Conservation (phyloP, 2,113 vertebrate genomes). For the Verasper variegatus region DNA sequence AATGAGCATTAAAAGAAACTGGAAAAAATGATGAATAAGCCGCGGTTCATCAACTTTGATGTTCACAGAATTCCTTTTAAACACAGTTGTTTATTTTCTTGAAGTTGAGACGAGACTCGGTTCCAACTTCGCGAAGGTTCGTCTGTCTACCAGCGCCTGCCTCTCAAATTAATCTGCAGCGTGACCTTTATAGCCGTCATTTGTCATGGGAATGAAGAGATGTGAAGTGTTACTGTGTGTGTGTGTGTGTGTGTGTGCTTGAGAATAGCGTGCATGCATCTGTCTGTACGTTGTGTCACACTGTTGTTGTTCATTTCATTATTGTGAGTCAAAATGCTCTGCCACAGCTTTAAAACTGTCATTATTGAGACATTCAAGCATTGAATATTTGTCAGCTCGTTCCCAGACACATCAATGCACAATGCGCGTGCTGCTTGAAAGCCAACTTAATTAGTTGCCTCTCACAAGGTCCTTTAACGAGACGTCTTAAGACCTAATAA, state of each 20-base stretch:
- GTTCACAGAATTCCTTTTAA: no score
- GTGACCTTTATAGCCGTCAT: conserved; percentile 60
- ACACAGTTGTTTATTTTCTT: background rate
- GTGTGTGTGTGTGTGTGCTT: background rate
- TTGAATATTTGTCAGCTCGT: conserved; percentile 65
- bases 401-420: conserved; percentile 66
- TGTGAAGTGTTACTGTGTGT: conserved; percentile 8
- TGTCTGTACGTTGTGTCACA: background rate
- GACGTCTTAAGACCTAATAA: conserved; percentile 69
- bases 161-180: conserved; percentile 47
- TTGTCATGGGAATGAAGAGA: conserved; percentile 40
- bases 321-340: conserved; percentile 20
- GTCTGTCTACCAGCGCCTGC: conserved; percentile 6
- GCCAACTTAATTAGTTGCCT: conserved; percentile 77
- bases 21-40: background rate
- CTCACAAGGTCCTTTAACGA: conserved; percentile 66
- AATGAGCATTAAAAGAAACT: conserved; percentile 1
- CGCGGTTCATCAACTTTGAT: no score
- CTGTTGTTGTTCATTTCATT: conserved; percentile 19
- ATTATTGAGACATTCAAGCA: conserved; percentile 58
- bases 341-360: conserved; percentile 37
- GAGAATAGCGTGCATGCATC: no score
- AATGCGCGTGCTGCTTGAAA: conserved; percentile 57
- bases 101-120: conserved; percentile 2
- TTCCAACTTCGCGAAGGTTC: conserved; percentile 2